Conservation (phyloP, 2,797 vertebrate genomes). For the Champsocephalus gunnari region DNA sequence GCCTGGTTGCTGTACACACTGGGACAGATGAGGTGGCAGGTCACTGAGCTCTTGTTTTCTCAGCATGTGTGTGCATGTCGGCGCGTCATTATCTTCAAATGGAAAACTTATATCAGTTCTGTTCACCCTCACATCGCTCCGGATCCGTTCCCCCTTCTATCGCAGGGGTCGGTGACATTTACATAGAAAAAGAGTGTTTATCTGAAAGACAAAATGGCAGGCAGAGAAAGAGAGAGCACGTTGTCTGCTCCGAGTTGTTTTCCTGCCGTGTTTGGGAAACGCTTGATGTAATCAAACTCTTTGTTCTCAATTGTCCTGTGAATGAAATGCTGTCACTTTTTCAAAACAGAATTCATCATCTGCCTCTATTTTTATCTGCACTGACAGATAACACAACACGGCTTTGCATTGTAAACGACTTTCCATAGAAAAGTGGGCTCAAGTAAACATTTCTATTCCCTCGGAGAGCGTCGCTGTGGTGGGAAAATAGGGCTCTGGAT, state of each 20-base stretch:
- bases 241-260: conserved; percentile 30
- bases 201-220: conserved; percentile 20
- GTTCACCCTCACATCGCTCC: conserved; percentile 22
- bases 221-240: background rate
- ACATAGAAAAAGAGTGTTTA: conserved; percentile 45
- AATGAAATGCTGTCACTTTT: conserved; percentile 14
- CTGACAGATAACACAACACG: background rate
- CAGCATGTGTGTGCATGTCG: conserved; percentile 23
- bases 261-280: background rate
- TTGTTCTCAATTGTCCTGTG: conserved; percentile 25
- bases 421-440: background rate
- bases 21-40: conserved; percentile 43
- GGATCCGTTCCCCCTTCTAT: conserved; percentile 44
- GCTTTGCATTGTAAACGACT: background rate
- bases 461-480: background rate
- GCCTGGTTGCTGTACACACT: conserved; percentile 16
- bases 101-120: conserved; percentile 61
- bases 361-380: background rate
- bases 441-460: conserved; percentile 1
- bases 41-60: conserved; percentile 68
- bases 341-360: conserved; percentile 10
- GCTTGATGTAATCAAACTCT: conserved; percentile 16
- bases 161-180: conserved; percentile 44
- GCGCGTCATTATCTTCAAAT: conserved; percentile 41
- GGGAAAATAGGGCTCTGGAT: conserved; percentile 5